A percentile compares a stretch with the other conserved stretches of the same genome.
Evolutionary conservation across 2,113 vertebrate genomes (phyloP).

Genomic region (Chloropsis cyanopogon): DNA sequence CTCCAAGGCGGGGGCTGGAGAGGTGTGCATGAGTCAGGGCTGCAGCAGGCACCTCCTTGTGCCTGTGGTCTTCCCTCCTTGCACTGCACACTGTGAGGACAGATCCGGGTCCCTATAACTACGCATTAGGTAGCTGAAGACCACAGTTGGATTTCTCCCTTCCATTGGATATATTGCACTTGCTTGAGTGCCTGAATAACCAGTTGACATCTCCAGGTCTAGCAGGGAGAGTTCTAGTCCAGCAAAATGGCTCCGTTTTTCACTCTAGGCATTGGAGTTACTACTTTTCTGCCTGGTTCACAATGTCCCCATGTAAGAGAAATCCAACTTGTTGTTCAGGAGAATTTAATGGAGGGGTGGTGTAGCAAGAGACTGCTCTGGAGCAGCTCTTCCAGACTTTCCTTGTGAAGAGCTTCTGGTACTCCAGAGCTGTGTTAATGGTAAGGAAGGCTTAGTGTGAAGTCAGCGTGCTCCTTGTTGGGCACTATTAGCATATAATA

Average conservation of each 20-base stretch:
- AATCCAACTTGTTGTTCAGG: not conserved
- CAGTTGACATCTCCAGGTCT: not conserved
- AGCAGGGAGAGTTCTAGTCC: not conserved
- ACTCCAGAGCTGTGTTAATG: not conserved
- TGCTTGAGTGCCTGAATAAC: not conserved
- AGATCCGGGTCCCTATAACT: not conserved
- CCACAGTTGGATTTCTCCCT: fast-evolving
- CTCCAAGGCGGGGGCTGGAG: not conserved
- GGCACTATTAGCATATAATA: not conserved
- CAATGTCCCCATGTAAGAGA: not conserved
- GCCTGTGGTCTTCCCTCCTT: not conserved
- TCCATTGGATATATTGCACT: fast-evolving
- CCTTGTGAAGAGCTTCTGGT: not conserved
- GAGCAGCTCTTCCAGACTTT: not conserved
- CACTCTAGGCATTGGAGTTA: not conserved
- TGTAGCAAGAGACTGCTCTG: not conserved
- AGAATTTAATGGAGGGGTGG: not conserved
- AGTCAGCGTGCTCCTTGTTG: fast-evolving
- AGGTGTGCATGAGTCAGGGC: not conserved
- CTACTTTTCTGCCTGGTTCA: not conserved
- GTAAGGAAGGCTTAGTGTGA: not conserved
- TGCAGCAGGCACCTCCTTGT: not conserved
- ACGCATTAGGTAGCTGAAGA: not conserved
- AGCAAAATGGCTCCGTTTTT: not conserved
- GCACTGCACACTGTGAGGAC: not conserved